Percentiles rank a stretch among this genome's conserved stretches.
Evolutionary conservation across 2,888 invertebrate species (phyloP).

Genomic region (Uropetala carovei): DNA sequence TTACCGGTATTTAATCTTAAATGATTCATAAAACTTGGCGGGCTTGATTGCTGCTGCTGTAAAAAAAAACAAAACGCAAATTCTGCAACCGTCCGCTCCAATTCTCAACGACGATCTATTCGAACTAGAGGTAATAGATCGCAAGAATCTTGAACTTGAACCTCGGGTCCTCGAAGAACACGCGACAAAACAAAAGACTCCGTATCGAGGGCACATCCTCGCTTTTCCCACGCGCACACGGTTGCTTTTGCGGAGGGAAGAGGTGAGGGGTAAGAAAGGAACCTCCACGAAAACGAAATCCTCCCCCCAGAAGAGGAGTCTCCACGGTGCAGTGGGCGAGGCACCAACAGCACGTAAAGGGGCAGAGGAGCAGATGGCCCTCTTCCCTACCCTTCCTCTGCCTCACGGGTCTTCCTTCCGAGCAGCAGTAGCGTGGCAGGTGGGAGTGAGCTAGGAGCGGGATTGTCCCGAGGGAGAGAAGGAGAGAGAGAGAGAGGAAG

Average conservation of each 20-base stretch:
- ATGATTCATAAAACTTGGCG: too few relatives aligned
- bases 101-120: too few relatives aligned
- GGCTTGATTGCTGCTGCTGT: too few relatives aligned
- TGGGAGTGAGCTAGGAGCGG: slow-evolving; percentile 29
- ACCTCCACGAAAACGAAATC: background rate
- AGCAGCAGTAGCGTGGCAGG: slow-evolving; percentile 23
- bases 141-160: too few relatives aligned
- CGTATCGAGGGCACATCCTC: background rate
- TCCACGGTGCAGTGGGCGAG: background rate
- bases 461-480: slow-evolving; percentile 22
- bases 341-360: slow-evolving; percentile 6
- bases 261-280: background rate
- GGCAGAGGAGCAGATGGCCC: slow-evolving; percentile 37
- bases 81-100: too few relatives aligned
- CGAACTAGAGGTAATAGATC: too few relatives aligned
- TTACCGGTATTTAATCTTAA: too few relatives aligned
- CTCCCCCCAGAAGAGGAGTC: background rate
- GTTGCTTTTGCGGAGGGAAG: background rate
- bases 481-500: background rate
- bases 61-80: too few relatives aligned
- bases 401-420: background rate
- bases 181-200: background rate
- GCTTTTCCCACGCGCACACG: background rate
- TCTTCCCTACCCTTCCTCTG: background rate
- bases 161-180: too few relatives aligned